Conservation (phyloP, 2,888 invertebrate genomes). For the Anticlea derivata region DNA sequence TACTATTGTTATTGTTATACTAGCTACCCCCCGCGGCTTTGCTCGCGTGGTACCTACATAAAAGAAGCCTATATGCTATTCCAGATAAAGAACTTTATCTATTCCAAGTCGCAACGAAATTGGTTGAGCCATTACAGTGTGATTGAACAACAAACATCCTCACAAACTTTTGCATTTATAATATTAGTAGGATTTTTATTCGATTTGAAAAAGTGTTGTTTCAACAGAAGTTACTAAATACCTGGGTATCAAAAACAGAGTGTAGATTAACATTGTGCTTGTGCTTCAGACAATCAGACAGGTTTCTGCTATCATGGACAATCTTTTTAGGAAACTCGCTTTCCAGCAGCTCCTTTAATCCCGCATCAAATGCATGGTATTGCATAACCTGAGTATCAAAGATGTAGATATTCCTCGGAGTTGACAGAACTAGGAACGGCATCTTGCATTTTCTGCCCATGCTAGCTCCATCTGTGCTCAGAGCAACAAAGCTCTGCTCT, state of each 20-base stretch:
- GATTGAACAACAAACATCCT: no score
- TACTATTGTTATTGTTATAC: no score
- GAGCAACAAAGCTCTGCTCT: conserved; percentile 59
- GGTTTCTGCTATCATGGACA: conserved; percentile 83
- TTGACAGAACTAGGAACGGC: conserved; percentile 74
- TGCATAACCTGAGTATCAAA: conserved; percentile 80
- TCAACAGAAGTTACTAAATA: no score
- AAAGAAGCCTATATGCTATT: no score
- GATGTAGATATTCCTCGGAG: conserved; percentile 73
- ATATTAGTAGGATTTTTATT: no score
- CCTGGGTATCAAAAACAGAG: conserved; percentile 86
- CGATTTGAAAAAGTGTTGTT: no score
- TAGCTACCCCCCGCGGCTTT: no score
- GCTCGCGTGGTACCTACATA: no score
- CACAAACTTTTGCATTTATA: no score
- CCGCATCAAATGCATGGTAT: conserved; percentile 75
- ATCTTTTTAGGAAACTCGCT: conserved; percentile 79
- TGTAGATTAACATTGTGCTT: conserved; percentile 81
- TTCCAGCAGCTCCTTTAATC: conserved; percentile 74
- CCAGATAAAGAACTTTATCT: no score
- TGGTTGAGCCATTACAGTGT: no score
- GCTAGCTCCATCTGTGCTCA: conserved; percentile 75
- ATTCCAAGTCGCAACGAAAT: no score
- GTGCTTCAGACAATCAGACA: conserved; percentile 84
- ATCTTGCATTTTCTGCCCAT: conserved; percentile 79